Percentiles rank a stretch among this genome's conserved stretches.
Evolutionary conservation across 2,797 vertebrate genomes (phyloP).

Genomic region (Eulemur albifrons): DNA sequence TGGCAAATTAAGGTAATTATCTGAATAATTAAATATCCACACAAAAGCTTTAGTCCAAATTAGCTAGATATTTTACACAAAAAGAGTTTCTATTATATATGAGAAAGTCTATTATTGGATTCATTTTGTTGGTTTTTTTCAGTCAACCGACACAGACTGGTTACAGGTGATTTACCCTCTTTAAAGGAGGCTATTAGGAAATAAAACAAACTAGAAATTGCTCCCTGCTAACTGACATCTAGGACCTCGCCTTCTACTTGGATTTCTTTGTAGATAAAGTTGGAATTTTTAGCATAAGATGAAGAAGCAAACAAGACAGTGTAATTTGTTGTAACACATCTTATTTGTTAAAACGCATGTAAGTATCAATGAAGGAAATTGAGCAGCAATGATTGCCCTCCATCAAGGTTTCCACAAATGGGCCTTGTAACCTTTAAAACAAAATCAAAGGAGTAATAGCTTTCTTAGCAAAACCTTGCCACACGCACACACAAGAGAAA

Average conservation of each 20-base stretch:
- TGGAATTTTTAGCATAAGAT: not conserved
- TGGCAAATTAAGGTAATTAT: conserved; percentile 64
- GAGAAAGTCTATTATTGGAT: not conserved
- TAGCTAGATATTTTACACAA: conserved; percentile 57
- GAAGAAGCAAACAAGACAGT: not conserved
- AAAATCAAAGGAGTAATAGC: not conserved
- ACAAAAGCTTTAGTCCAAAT: conserved; percentile 53
- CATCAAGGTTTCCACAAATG: not conserved
- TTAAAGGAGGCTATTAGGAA: not conserved
- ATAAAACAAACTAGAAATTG: conserved; percentile 38
- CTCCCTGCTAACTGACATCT: not conserved
- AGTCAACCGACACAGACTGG: not conserved
- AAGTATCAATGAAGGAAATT: not conserved
- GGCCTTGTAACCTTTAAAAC: not conserved
- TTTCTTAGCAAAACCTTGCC: not conserved
- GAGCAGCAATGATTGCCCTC: not conserved
- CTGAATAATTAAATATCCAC: conserved; percentile 69
- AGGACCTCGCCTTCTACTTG: not conserved
- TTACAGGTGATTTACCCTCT: not conserved
- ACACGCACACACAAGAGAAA: not conserved
- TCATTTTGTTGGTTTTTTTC: not conserved
- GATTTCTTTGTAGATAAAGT: not conserved
- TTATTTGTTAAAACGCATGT: not conserved
- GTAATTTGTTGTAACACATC: not conserved
- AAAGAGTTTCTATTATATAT: conserved; percentile 24